Conservation (phyloP, 1,140 invertebrate genomes). For the Lepidurus apus region DNA sequence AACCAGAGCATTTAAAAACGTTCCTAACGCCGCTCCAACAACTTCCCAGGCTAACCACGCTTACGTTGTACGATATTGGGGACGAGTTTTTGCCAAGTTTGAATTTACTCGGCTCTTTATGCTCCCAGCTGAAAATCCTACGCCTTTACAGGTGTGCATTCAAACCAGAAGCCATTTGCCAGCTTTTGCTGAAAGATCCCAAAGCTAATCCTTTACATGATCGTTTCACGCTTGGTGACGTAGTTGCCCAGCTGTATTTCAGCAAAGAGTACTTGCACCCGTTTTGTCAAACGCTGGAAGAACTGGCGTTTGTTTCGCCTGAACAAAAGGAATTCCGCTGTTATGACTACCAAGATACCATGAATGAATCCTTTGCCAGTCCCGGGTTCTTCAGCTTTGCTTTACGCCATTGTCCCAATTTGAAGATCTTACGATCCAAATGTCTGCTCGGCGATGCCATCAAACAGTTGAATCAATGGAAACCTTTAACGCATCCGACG, state of each 20-base stretch:
- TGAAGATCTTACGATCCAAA: background rate
- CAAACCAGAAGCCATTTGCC: background rate
- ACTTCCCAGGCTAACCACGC: background rate
- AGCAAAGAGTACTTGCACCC: background rate
- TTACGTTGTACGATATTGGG: background rate
- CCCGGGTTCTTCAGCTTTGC: background rate
- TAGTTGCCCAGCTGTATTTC: background rate
- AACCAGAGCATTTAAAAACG: background rate
- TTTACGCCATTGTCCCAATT: background rate
- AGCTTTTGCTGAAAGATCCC: background rate
- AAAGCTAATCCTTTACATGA: background rate
- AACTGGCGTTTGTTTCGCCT: background rate
- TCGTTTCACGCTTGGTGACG: background rate
- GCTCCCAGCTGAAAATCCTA: background rate
- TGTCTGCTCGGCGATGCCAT: background rate
- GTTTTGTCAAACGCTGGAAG: constrained; percentile 4
- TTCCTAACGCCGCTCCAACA: background rate
- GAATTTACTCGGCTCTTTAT: background rate
- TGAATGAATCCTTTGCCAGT: background rate
- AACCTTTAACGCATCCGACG: background rate
- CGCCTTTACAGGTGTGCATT: background rate
- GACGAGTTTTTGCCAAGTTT: background rate
- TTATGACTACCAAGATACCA: background rate
- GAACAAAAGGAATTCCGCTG: background rate
- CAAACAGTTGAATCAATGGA: background rate